Conservation (phyloP, 2,797 vertebrate genomes). For the Limnodromus scolopaceus region DNA sequence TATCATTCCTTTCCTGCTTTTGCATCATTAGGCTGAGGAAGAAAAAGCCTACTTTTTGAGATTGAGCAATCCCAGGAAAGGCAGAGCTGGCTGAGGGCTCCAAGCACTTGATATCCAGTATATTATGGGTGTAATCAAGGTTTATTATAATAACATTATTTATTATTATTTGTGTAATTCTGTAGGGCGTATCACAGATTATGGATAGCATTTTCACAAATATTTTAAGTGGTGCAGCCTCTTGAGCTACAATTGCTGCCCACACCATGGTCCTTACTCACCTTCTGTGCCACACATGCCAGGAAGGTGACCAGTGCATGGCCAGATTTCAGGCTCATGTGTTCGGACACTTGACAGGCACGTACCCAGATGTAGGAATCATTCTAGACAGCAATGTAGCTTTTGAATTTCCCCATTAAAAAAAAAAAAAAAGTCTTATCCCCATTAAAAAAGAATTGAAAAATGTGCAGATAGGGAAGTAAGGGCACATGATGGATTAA, state of each 20-base stretch:
- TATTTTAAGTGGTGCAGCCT: background rate
- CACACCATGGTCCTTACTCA: background rate
- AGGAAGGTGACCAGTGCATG: background rate
- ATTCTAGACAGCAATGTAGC: background rate
- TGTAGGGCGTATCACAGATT: background rate
- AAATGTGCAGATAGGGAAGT: constrained; percentile 58
- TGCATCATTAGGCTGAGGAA: background rate
- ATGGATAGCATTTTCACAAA: background rate
- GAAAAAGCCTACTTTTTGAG: background rate
- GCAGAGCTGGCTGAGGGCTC: background rate
- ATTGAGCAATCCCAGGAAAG: background rate
- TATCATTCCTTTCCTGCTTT: background rate
- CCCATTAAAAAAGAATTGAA: constrained; percentile 14
- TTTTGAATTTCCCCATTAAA: background rate
- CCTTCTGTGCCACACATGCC: background rate
- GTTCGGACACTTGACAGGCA: background rate
- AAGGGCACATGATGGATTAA: constrained; percentile 59
- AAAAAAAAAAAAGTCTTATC: background rate
- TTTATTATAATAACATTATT: background rate
- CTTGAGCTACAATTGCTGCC: background rate
- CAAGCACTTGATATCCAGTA: background rate
- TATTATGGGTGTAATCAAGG: background rate
- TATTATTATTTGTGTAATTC: background rate
- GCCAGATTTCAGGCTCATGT: background rate
- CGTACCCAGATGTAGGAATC: background rate